Conservation (phyloP, 2,797 vertebrate genomes). For the Poecilia gillii region DNA sequence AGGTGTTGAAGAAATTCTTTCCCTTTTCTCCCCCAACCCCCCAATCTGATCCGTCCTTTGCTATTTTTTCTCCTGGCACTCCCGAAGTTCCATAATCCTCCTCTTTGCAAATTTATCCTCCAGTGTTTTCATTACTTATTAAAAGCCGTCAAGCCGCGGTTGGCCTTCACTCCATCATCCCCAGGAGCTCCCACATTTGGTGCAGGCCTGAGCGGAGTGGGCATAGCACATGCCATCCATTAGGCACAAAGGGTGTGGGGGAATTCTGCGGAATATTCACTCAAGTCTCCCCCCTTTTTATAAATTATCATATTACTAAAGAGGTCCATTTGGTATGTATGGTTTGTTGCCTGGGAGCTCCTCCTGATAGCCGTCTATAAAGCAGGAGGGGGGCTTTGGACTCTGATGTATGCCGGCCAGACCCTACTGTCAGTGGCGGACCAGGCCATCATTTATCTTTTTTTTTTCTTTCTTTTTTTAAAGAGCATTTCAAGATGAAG, state of each 20-base stretch:
- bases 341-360: conserved; percentile 71
- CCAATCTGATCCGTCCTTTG: conserved; percentile 11
- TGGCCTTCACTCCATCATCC: conserved; percentile 76
- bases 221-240: conserved; percentile 68
- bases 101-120: conserved; percentile 67
- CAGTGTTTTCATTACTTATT: conserved; percentile 77
- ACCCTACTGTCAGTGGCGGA: conserved; percentile 71
- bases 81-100: conserved; percentile 59
- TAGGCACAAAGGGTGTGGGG: conserved; percentile 70
- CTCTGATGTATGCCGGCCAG: conserved; percentile 75
- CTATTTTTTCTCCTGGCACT: background rate
- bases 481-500: conserved; percentile 62
- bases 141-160: conserved; percentile 71
- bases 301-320: conserved; percentile 76
- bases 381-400: conserved; percentile 55
- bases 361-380: conserved; percentile 65
- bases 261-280: conserved; percentile 68
- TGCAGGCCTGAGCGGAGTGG: conserved; percentile 64
- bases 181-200: conserved; percentile 66
- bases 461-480: conserved; percentile 56
- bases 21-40: background rate
- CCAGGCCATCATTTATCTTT: conserved; percentile 71
- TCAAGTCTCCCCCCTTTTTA: conserved; percentile 67
- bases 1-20: background rate
- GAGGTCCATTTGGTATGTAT: conserved; percentile 73